A percentile compares a stretch with the other conserved stretches of the same genome.
Evolutionary conservation across 92 coral and sea anemone genomes (phyloP).

Genomic region (Epizoanthus fatuus): DNA sequence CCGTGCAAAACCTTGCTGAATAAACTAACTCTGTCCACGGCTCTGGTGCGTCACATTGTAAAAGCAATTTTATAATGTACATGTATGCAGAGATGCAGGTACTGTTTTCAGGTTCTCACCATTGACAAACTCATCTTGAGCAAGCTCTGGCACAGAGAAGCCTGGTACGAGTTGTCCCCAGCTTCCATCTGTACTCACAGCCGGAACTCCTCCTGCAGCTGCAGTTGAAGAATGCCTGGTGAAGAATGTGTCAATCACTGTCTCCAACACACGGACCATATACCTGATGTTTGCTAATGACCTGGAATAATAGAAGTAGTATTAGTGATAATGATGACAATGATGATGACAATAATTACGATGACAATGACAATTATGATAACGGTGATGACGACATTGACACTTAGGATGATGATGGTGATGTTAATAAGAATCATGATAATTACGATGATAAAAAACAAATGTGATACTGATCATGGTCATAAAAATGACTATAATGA

Average conservation of each 20-base stretch:
- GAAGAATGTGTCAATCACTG: constrained; percentile 89
- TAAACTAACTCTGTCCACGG: no score
- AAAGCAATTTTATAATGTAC: no score
- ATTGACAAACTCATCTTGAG: constrained; percentile 96
- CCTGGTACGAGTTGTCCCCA: constrained; percentile 91
- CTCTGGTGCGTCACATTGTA: no score
- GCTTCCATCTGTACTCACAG: constrained; percentile 65
- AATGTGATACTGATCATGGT: no score
- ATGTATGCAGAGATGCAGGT: neutral
- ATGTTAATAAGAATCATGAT: no score
- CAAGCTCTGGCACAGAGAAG: constrained; percentile 95
- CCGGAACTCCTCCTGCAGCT: constrained; percentile 42
- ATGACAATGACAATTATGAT: no score
- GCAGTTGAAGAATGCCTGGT: constrained; percentile 71
- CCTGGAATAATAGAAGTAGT: neutral
- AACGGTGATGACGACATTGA: no score
- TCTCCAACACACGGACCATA: constrained; percentile 95
- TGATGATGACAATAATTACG: no score
- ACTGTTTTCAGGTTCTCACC: constrained; percentile 60
- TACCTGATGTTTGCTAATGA: constrained; percentile 87
- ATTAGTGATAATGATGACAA: neutral
- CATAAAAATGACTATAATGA: no score
- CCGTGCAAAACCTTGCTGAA: no score
- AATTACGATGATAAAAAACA: no score
- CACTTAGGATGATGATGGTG: no score